These are phyloP conservation scores for Bathynomus jamesi DNA, from an alignment of 1,140 invertebrate species.

Conservation along the genomic window DNA sequence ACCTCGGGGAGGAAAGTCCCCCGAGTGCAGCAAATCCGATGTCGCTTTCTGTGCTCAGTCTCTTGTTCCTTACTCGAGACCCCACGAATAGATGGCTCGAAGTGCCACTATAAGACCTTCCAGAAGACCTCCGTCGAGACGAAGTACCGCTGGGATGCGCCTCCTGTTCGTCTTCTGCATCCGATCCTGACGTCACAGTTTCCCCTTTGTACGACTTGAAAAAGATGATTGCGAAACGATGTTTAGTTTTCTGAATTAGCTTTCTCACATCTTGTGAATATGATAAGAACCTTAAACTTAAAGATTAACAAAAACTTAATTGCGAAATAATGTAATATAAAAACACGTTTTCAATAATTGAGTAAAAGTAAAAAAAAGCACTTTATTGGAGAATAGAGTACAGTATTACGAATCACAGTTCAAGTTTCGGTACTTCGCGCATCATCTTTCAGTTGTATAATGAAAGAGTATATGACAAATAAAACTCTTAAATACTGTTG, in stretches of 20 bases:
- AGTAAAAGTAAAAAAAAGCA: no score
- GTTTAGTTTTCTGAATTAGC: not conserved
- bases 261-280: not conserved
- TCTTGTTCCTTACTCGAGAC: constrained; percentile 23
- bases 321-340: no score
- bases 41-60: constrained; percentile 37
- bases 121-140: constrained; percentile 2
- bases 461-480: no score
- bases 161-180: constrained; percentile 33
- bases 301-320: not conserved
- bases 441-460: no score
- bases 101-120: constrained; percentile 7
- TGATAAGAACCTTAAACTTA: not conserved
- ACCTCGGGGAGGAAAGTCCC: constrained; percentile 44
- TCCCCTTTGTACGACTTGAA: constrained; percentile 18
- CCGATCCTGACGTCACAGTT: constrained; percentile 28
- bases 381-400: no score
- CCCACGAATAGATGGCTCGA: constrained; percentile 18
- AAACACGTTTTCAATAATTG: no score
- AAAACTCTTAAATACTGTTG: no score
- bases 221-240: not conserved
- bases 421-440: no score
- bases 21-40: constrained; percentile 16
- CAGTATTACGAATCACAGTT: no score
- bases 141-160: not conserved